phyloP scores from a whole-genome alignment of 2,797 vertebrate genomes.

The Naso thynnoides region DNA sequence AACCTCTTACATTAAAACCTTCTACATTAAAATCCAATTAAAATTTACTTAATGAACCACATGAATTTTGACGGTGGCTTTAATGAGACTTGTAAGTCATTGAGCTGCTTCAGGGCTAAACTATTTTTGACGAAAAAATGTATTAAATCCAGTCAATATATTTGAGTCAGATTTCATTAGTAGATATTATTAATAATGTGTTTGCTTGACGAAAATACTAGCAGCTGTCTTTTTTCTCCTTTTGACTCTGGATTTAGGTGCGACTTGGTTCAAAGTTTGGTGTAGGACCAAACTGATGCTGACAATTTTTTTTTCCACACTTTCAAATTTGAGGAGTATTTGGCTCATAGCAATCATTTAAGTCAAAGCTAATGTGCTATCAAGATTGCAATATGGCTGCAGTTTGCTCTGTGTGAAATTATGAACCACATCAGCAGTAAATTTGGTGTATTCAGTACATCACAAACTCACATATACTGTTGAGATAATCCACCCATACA shows the following conservation, averaged over 20 bases:
- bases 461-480: not conserved
- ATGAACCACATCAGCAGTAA: not conserved
- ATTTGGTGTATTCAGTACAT: not conserved
- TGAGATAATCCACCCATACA: not conserved
- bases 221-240: not conserved
- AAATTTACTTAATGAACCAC: conserved; percentile 52
- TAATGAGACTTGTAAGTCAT: conserved; percentile 62
- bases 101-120: conserved; percentile 50
- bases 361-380: not conserved
- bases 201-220: conserved; percentile 4
- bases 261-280: not conserved
- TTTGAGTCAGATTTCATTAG: conserved; percentile 18
- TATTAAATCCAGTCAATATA: conserved; percentile 28
- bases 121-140: conserved; percentile 44
- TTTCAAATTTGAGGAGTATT: not conserved
- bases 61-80: conserved; percentile 53
- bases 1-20: conserved; percentile 21
- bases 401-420: not conserved
- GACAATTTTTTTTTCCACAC: not conserved
- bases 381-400: not conserved
- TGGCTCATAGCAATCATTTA: not conserved
- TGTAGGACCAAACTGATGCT: not conserved
- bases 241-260: not conserved
- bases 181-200: conserved; percentile 5
- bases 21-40: conserved; percentile 56